Evolutionary conservation across 2,113 vertebrate species (phyloP), one percentile per base, ranked within the genome.

Genomic region (Riparia riparia): DNA sequence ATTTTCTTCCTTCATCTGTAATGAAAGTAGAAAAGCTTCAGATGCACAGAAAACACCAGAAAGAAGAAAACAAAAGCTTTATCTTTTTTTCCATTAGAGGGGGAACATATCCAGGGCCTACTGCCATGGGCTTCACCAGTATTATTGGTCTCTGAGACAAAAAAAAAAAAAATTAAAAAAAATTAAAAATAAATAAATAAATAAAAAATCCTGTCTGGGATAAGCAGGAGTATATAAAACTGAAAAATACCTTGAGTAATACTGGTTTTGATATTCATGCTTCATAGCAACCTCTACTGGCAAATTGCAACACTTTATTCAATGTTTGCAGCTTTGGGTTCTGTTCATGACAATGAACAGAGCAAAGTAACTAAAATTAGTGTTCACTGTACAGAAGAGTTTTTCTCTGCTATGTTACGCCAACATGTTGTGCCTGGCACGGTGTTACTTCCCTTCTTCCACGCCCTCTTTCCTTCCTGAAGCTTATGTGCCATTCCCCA

Each of bases 41-140:
- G 63, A 86, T 76, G 53, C 47, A 82, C 65, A 56, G 77, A 78
- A 97, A 94, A 96, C 84, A 64, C 50, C 70, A 76, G 53, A 56
- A 83, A 90, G 42, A 21, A 57, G 17, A 95, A 93, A 78, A 92
- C 32, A 91, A 94, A 89, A 84, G 8, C 47, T 63, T 6, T 77
- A 45, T 68, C 22, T 93, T 91, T 70, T 81, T 70, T 81, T 95
- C 65, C 29, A n/a, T 87, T 73, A 65, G n/a, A 65, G 21, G 63
- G 10, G 51, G 18, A n/a, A 82, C 19, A 45, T 58, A 20, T 24
- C 34, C 39, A 68, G 65, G 66, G 12, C 13, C n/a, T 65, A 72
- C 61, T 65, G 24, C 22, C 37, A 47, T 50, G 74, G 61, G 82
- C 19, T 71, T 41, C 29, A 91, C 31, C 37, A 85, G 76, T 77